phyloP scores from a whole-genome alignment of 2,113 vertebrate genomes.

The Dendrocopos noguchii region DNA sequence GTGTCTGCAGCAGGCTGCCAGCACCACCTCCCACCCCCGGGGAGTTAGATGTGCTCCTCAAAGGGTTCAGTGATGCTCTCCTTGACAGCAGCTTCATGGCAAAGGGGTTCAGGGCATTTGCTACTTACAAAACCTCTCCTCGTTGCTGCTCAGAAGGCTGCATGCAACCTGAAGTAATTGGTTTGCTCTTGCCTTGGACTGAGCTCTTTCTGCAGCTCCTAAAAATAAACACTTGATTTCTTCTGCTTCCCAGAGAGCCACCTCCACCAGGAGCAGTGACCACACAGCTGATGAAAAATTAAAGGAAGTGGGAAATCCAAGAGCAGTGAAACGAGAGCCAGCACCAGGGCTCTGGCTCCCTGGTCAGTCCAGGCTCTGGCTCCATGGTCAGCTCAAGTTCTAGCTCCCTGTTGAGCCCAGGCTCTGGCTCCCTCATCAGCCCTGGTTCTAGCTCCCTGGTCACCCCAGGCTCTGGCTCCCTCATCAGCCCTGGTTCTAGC shows the following conservation, averaged over 20 bases:
- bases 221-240: conserved; percentile 23
- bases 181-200: conserved; percentile 11
- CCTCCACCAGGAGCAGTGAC: not conserved
- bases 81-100: rapidly evolving
- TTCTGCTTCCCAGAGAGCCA: not conserved
- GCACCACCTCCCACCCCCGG: not conserved
- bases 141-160: not conserved
- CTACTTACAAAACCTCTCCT: not conserved
- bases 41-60: rapidly evolving
- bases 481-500: too few species aligned
- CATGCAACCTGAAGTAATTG: conserved; percentile 1
- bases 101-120: not conserved
- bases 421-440: too few species aligned
- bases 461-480: too few species aligned
- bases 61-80: rapidly evolving
- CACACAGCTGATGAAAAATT: not conserved
- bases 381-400: too few species aligned
- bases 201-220: conserved; percentile 12
- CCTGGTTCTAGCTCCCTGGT: too few species aligned
- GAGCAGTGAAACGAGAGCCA: not conserved
- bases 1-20: not conserved
- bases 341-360: not conserved
- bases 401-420: too few species aligned
- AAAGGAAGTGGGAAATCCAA: not conserved
- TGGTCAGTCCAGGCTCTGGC: too few species aligned